phyloP scores from a whole-genome alignment of 1,140 invertebrate species.

The Acromyrmex charruanus region DNA sequence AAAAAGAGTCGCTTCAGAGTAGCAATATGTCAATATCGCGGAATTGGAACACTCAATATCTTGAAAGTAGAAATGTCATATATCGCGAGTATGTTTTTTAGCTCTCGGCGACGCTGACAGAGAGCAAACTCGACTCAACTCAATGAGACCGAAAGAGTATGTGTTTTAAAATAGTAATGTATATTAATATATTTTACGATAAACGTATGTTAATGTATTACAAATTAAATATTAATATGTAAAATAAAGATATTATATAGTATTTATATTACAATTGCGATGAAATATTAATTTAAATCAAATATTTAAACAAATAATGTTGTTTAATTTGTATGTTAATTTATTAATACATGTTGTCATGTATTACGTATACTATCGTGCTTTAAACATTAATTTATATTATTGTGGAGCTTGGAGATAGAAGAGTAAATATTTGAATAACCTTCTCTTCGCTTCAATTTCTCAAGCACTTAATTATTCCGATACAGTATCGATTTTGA shows the following conservation, averaged over 20 bases:
- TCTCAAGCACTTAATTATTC: conserved; percentile 29
- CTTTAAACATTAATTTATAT: background rate
- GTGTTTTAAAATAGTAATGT: background rate
- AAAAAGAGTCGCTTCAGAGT: conserved; percentile 7
- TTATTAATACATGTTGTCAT: background rate
- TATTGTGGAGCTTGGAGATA: background rate
- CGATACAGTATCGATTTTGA: conserved; percentile 4
- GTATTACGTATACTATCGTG: background rate
- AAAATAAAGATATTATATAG: background rate
- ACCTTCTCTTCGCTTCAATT: conserved; percentile 8
- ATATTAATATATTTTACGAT: background rate
- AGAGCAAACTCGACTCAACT: background rate
- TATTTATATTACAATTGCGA: background rate
- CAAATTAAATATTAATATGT: background rate
- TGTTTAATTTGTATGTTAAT: background rate
- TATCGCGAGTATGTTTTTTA: conserved; percentile 13
- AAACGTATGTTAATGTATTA: background rate
- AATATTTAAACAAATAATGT: background rate
- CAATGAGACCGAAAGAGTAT: background rate
- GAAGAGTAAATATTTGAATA: conserved; percentile 21
- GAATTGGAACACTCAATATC: conserved; percentile 40
- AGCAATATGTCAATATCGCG: conserved; percentile 45
- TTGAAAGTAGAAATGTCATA: conserved; percentile 4
- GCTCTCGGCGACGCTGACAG: background rate
- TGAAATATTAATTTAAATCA: background rate